phyloP scores from a whole-genome alignment of 2,888 invertebrate species.

The Hydroisotoma schaefferi region DNA sequence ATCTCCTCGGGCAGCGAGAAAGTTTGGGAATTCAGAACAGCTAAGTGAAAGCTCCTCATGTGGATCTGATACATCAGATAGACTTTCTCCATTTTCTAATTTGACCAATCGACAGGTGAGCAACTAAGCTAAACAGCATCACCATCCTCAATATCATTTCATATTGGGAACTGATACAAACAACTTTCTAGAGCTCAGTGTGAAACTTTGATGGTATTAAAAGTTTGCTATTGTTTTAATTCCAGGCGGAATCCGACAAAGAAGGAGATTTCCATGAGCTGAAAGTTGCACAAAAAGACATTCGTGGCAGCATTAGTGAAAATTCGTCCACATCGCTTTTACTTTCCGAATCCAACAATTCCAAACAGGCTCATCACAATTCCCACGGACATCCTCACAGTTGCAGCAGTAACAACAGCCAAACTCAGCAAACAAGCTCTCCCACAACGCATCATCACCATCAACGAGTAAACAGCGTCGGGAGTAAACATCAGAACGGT shows the following conservation, averaged over 20 bases:
- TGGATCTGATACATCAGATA: constrained; percentile 66
- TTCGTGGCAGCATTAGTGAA: constrained; percentile 48
- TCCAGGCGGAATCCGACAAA: constrained; percentile 62
- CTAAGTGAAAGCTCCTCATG: constrained; percentile 68
- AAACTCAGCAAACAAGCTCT: constrained; percentile 12
- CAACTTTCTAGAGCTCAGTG: no score
- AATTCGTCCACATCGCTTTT: constrained; percentile 48
- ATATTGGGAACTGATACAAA: no score
- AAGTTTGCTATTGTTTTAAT: constrained; percentile 36
- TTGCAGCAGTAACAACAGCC: not conserved
- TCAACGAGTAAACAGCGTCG: constrained; percentile 16
- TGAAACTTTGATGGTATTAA: no score
- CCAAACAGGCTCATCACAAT: constrained; percentile 22
- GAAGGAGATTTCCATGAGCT: constrained; percentile 56
- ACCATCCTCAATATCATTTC: no score
- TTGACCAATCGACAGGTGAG: constrained; percentile 58
- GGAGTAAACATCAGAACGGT: constrained; percentile 34
- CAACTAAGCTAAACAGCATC: constrained; percentile 10
- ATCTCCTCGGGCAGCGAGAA: constrained; percentile 63
- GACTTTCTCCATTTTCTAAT: constrained; percentile 56
- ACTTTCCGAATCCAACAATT: constrained; percentile 42
- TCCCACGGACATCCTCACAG: not conserved
- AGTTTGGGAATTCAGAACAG: constrained; percentile 60
- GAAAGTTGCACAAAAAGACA: constrained; percentile 45
- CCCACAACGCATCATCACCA: not conserved